Evolutionary conservation across 2,888 invertebrate genomes (phyloP).

Genomic region (Tenthredo distinguenda): DNA sequence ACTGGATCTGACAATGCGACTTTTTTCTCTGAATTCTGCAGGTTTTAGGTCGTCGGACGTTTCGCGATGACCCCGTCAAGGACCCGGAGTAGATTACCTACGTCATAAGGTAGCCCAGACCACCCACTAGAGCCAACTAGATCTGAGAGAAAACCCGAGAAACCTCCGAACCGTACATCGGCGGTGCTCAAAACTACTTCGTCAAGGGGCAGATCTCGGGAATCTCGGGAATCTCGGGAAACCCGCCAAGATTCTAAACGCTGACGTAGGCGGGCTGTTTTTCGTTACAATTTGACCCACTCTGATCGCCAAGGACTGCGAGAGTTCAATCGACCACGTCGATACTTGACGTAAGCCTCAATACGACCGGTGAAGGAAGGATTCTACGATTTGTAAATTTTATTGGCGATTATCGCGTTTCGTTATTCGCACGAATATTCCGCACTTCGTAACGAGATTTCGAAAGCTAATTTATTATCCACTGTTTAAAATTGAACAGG

Average conservation of each 20-base stretch:
- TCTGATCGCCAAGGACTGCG: background rate
- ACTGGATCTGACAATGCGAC: background rate
- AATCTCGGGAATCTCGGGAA: slow-evolving; percentile 23
- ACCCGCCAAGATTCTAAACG: slow-evolving; percentile 41
- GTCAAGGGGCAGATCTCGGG: background rate
- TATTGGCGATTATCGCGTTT: background rate
- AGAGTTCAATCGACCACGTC: background rate
- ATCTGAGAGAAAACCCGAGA: background rate
- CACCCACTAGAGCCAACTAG: background rate
- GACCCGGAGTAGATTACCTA: slow-evolving; percentile 13
- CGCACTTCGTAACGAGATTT: background rate
- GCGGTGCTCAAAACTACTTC: slow-evolving; percentile 23
- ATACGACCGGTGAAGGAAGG: background rate
- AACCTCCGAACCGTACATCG: background rate
- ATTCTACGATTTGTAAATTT: background rate
- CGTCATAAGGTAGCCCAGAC: slow-evolving; percentile 19
- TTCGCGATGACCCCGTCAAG: slow-evolving; percentile 3
- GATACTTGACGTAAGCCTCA: background rate
- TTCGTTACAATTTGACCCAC: slow-evolving; percentile 14
- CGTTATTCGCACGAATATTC: background rate
- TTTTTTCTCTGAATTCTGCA: background rate
- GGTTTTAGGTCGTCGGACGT: background rate
- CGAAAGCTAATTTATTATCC: background rate
- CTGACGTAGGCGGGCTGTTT: slow-evolving; percentile 20
- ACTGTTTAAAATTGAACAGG: background rate